Base-by-base conservation (phyloP, 1,140 invertebrate genomes). In the Cyclina sinensis region DNA sequence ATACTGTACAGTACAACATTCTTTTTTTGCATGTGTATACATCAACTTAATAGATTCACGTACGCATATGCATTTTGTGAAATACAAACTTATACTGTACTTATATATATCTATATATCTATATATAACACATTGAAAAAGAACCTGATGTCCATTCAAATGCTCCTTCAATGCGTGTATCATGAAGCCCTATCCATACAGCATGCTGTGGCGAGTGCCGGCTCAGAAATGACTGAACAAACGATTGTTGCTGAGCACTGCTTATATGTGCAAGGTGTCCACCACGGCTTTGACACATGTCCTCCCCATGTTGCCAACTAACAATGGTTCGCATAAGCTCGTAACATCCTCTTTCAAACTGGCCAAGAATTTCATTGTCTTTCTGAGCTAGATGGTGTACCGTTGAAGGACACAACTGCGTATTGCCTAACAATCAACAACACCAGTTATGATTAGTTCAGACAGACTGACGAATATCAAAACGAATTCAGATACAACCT, bases 91-190 rank as follows among this genome's bases (percentile, higher is more conserved):
- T 11, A 18, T 51, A 11, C 48, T 51, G 48, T 9, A 51, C 48
- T n/a, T 11, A 51, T 9, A 18, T 11, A 51, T 51, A 18, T 18
- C 9, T 9, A 51, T 51, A 51, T 51, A 11, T 51, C 48, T 51
- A 18, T 18, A 51, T 11, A 18, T 11, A 51, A 9, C 18, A 9
- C 18, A n/a, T n/a, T n/a, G n/a, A n/a, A 59, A 16, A 30, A 30
- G 27, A 27, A 85, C 83, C 83, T 54, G 65, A 21, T 16, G 83
- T 85, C 83, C 83, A 85, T 51, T 85, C 43, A 85, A 74, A 85
- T 14, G 14, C 16, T 24, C 48, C 70, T 57, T 85, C 83, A 9
- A 27, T 73, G 11, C 46, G 37, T 24, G 21, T 32, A 24, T 85
- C 83, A 39, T 85, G 65, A 32, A 85, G 30, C 30, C 83, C 83